These are phyloP conservation scores for Gymnothorax javanicus DNA, from an alignment of 2,797 vertebrate genomes.

Conservation along the genomic window DNA sequence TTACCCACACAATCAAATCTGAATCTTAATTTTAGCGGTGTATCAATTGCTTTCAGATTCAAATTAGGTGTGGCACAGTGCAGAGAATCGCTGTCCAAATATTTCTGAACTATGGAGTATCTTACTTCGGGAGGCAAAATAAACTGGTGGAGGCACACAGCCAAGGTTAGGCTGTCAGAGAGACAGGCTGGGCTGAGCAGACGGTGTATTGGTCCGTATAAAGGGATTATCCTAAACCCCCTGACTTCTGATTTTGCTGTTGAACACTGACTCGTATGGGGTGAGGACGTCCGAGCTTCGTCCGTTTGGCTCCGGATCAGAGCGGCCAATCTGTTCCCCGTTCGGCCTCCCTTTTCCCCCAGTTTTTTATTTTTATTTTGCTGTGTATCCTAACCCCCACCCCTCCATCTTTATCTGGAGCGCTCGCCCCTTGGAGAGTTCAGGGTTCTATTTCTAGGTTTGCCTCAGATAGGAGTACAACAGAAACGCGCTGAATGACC, in stretches of 20 bases:
- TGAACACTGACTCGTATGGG: slow-evolving; percentile 43
- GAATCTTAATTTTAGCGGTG: too few relatives aligned
- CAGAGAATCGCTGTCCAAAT: too few relatives aligned
- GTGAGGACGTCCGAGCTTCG: not conserved
- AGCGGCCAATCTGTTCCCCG: slow-evolving; percentile 22
- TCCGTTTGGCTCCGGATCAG: slow-evolving; percentile 24
- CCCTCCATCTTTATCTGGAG: not conserved
- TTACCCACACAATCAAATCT: too few relatives aligned
- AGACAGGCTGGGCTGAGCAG: slow-evolving; percentile 41
- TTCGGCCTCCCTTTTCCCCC: slow-evolving; percentile 19
- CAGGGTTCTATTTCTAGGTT: not conserved
- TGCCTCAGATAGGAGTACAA: not conserved
- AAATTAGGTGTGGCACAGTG: too few relatives aligned
- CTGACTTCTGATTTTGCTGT: slow-evolving; percentile 53
- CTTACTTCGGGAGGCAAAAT: not conserved
- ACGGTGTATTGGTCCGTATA: slow-evolving; percentile 54
- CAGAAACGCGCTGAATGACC: not conserved
- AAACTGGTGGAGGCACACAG: not conserved
- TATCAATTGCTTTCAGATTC: too few relatives aligned
- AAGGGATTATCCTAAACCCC: slow-evolving; percentile 56
- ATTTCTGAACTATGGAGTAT: not conserved
- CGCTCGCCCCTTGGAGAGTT: not conserved
- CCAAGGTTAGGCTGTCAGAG: not conserved
- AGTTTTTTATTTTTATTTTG: not conserved
- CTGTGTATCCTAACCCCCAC: not conserved